A percentile compares a stretch with the other conserved stretches of the same genome.
phyloP scores from a whole-genome alignment of 2,113 vertebrate genomes.

The Myotis brandtii region DNA sequence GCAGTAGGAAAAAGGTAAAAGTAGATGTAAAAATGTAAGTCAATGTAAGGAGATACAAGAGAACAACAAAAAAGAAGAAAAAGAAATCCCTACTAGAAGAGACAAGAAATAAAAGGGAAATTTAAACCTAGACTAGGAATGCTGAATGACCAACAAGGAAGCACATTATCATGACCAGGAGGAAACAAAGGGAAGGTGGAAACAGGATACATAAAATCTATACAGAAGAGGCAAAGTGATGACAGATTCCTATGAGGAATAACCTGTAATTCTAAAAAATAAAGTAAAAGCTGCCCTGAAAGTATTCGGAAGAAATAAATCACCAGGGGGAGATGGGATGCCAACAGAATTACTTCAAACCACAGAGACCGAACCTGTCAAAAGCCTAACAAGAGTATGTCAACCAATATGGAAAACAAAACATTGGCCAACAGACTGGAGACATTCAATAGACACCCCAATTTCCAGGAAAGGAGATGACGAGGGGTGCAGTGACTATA shows the following conservation, averaged over 20 bases:
- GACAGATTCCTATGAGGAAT: neutral
- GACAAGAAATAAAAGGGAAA: neutral
- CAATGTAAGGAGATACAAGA: neutral
- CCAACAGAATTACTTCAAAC: neutral
- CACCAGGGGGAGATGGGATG: neutral
- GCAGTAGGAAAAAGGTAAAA: slow-evolving; percentile 37
- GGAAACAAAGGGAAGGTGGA: neutral
- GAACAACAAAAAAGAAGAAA: neutral
- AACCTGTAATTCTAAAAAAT: neutral
- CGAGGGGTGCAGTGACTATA: neutral
- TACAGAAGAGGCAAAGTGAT: neutral
- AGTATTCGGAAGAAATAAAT: neutral
- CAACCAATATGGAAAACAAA: neutral
- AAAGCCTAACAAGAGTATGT: neutral
- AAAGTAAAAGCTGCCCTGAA: neutral
- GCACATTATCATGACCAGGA: neutral
- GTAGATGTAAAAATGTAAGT: neutral
- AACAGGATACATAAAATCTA: neutral
- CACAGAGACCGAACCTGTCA: neutral
- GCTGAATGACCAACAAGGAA: neutral
- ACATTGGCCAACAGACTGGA: neutral
- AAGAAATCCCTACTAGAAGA: neutral
- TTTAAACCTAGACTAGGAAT: neutral
- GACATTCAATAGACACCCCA: neutral
- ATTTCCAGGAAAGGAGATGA: neutral